Evolutionary conservation across 2,888 invertebrate genomes (phyloP).

Genomic region (Andrena bicolor): DNA sequence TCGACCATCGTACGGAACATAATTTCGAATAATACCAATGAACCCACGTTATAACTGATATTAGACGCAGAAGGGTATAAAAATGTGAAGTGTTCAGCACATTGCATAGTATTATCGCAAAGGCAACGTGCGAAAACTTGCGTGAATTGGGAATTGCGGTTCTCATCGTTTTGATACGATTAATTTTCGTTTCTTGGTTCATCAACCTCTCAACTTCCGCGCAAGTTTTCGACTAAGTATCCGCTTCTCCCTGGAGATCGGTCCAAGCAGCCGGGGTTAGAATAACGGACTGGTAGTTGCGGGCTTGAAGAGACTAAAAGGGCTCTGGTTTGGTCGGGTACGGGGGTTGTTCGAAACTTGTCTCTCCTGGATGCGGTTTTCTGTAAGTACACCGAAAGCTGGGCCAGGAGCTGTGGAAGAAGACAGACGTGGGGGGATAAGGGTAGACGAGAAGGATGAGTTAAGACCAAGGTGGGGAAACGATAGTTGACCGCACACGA

Average conservation of each 20-base stretch:
- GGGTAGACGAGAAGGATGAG: conserved; percentile 13
- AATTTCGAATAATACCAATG: no score
- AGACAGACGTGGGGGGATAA: conserved; percentile 32
- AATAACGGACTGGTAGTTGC: conserved; percentile 70
- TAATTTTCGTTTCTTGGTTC: conserved; percentile 72
- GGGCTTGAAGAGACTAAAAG: conserved; percentile 59
- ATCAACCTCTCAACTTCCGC: conserved; percentile 67
- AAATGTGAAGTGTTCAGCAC: no score
- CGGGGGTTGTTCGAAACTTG: conserved; percentile 71
- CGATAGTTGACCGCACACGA: conserved; percentile 71
- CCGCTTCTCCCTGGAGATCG: conserved; percentile 64
- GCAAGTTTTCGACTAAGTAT: conserved; percentile 73
- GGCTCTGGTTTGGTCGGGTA: conserved; percentile 61
- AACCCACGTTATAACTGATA: no score
- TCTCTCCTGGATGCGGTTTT: conserved; percentile 74
- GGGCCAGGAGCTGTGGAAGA: conserved; percentile 52
- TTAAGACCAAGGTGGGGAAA: conserved; percentile 35
- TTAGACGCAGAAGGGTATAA: no score
- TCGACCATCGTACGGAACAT: background rate
- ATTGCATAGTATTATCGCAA: background rate
- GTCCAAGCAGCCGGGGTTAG: conserved; percentile 71
- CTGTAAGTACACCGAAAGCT: conserved; percentile 64
- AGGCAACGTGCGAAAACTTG: background rate
- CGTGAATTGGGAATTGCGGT: conserved; percentile 39
- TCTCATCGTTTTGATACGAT: conserved; percentile 68